Conservation (phyloP, 2,113 vertebrate species). For the Takifugu flavidus region DNA sequence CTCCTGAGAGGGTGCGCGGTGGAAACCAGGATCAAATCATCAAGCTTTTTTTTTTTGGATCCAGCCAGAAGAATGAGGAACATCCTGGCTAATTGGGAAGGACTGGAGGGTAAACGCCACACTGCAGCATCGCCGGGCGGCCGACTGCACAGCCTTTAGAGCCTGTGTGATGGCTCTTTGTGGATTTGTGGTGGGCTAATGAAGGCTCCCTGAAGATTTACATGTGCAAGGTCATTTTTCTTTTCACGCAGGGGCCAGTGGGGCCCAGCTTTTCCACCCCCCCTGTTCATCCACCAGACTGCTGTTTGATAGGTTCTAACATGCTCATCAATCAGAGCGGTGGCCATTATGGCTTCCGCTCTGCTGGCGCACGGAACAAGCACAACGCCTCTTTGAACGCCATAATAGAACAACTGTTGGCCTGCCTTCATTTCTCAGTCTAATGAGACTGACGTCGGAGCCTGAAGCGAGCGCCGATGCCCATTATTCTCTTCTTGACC, state of each 20-base stretch:
- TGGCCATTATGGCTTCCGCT: constrained; percentile 19
- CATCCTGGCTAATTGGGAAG: constrained; percentile 62
- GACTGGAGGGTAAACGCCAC: constrained; percentile 2
- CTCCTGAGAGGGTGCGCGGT: constrained; percentile 49
- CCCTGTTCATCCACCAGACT: not conserved
- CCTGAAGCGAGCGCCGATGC: not conserved
- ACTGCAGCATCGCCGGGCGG: constrained; percentile 27
- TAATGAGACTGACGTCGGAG: not conserved
- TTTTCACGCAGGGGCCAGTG: constrained; percentile 38
- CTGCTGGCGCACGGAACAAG: constrained; percentile 4
- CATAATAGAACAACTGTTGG: not conserved
- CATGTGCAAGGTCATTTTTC: constrained; percentile 51
- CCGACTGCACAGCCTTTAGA: constrained; percentile 42
- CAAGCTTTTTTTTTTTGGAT: constrained; percentile 23
- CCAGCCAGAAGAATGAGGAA: constrained; percentile 50
- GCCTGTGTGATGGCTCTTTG: constrained; percentile 36
- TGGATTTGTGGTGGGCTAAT: constrained; percentile 49
- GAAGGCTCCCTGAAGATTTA: constrained; percentile 52
- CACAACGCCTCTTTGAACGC: constrained; percentile 1
- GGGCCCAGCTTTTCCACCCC: constrained; percentile 3
- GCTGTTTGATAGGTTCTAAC: constrained; percentile 52
- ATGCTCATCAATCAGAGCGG: constrained; percentile 45
- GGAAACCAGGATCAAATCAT: constrained; percentile 34
- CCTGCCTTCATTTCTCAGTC: constrained; percentile 10
- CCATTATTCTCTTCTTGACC: constrained; percentile 16